Percentiles rank a stretch among this genome's conserved stretches.
phyloP scores from a whole-genome alignment of 2,888 invertebrate genomes.

The Venusia cambrica region DNA sequence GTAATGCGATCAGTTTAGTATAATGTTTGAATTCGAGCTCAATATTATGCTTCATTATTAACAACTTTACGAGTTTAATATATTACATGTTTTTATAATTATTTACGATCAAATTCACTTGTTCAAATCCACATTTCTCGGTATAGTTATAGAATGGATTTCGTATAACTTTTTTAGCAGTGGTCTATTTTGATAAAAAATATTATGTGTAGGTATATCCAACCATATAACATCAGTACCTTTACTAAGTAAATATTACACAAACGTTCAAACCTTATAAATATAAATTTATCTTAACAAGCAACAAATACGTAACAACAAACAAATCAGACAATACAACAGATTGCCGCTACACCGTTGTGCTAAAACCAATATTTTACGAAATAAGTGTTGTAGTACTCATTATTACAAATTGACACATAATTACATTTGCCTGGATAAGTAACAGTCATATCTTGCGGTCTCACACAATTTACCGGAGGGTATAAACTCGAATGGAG shows the following conservation, averaged over 20 bases:
- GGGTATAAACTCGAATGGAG: slow-evolving; percentile 57
- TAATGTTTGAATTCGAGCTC: slow-evolving; percentile 30
- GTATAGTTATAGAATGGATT: too few relatives aligned
- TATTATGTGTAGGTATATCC: too few relatives aligned
- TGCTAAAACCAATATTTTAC: slow-evolving; percentile 11
- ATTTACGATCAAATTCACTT: too few relatives aligned
- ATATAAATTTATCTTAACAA: neutral
- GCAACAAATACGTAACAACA: neutral
- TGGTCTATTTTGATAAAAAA: too few relatives aligned
- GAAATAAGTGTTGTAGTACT: slow-evolving; percentile 14
- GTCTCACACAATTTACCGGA: slow-evolving; percentile 65
- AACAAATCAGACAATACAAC: neutral
- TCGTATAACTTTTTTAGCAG: too few relatives aligned
- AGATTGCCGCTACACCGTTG: slow-evolving; percentile 5
- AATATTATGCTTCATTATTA: too few relatives aligned
- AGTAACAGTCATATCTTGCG: slow-evolving; percentile 45
- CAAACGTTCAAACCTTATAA: too few relatives aligned
- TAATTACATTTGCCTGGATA: slow-evolving; percentile 22
- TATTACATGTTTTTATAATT: too few relatives aligned
- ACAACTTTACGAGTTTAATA: too few relatives aligned
- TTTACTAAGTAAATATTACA: too few relatives aligned
- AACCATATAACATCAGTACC: too few relatives aligned
- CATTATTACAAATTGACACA: slow-evolving; percentile 21
- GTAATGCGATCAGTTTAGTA: slow-evolving; percentile 29
- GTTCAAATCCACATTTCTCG: too few relatives aligned